phyloP scores from a whole-genome alignment of 1,140 invertebrate species.

The Mycetomoellerius zeteki region DNA sequence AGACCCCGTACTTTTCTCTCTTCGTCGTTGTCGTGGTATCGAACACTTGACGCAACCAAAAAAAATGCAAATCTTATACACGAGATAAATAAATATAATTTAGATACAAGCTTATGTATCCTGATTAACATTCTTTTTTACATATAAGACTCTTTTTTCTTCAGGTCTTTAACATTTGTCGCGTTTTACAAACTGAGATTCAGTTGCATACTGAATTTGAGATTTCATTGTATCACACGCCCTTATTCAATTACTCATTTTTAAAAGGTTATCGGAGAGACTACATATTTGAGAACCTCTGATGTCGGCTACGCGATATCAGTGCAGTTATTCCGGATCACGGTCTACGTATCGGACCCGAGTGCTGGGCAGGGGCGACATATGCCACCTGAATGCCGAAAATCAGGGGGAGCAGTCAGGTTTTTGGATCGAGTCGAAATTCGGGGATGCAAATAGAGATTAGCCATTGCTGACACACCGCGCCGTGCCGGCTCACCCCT shows the following conservation, averaged over 20 bases:
- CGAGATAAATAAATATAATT: slow-evolving; percentile 18
- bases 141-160: neutral
- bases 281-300: slow-evolving; percentile 77
- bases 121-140: neutral
- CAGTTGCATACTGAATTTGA: neutral
- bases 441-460: slow-evolving; percentile 81
- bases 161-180: neutral
- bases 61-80: neutral
- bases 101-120: neutral
- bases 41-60: neutral
- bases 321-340: slow-evolving; percentile 80
- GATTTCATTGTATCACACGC: neutral
- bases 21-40: neutral
- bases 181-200: neutral
- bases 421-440: slow-evolving; percentile 82
- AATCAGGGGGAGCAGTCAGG: slow-evolving; percentile 84
- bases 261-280: neutral
- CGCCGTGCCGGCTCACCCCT: slow-evolving; percentile 48
- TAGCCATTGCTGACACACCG: slow-evolving; percentile 62
- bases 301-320: slow-evolving; percentile 73
- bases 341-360: slow-evolving; percentile 67
- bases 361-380: slow-evolving; percentile 77
- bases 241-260: neutral
- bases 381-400: slow-evolving; percentile 85
- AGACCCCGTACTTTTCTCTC: neutral